Evolutionary conservation across 2,113 vertebrate genomes (phyloP).

Genomic region (Raphicerus campestris): DNA sequence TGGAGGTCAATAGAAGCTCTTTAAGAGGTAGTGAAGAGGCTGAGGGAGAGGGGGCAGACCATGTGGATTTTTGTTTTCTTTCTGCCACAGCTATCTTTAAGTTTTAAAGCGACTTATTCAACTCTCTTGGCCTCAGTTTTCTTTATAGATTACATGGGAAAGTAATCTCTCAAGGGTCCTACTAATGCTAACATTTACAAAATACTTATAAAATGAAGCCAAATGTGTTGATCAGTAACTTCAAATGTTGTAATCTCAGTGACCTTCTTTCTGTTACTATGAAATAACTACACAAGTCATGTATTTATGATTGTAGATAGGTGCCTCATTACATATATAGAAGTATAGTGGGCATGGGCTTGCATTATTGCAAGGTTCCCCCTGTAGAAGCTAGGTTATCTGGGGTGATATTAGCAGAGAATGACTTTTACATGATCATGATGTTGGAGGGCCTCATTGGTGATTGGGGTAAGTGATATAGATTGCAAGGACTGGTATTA

Average conservation of each 20-base stretch:
- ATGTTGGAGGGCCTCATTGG: not conserved
- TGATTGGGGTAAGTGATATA: not conserved
- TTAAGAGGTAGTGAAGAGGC: not conserved
- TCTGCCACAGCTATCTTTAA: not conserved
- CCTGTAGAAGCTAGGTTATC: not conserved
- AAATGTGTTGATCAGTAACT: not conserved
- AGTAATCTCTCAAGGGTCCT: not conserved
- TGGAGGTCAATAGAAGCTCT: not conserved
- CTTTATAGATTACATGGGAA: not conserved
- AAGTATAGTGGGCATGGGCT: not conserved
- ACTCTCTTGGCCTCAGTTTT: not conserved
- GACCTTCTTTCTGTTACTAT: not conserved
- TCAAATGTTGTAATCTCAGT: not conserved
- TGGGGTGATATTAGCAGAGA: not conserved
- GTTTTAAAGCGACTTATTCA: not conserved
- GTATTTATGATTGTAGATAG: not conserved
- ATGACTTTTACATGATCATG: not conserved
- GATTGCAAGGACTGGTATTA: not conserved
- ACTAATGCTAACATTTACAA: constrained; percentile 1
- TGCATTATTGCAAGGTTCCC: not conserved
- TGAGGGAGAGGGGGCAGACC: not conserved
- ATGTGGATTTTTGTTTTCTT: not conserved
- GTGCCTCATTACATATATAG: not conserved
- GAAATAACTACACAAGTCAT: not conserved
- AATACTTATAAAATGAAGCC: constrained; percentile 5